Conservation (phyloP, 2,797 vertebrate species). For the Sciurus carolinensis region DNA sequence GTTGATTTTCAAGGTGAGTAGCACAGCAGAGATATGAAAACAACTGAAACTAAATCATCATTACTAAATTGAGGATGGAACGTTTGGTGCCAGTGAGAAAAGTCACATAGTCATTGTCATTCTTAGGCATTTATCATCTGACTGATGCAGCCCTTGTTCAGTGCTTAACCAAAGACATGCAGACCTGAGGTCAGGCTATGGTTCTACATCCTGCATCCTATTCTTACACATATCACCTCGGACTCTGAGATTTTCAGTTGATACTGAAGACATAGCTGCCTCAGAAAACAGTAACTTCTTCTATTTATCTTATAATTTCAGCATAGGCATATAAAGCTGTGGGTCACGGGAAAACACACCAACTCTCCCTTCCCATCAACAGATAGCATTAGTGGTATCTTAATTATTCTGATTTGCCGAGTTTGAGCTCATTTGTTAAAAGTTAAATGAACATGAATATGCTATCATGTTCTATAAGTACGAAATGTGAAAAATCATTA, state of each 20-base stretch:
- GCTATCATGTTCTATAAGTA: background rate
- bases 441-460: background rate
- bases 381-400: background rate
- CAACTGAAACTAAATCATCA: background rate
- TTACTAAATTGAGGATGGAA: background rate
- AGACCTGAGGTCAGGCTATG: too few relatives aligned
- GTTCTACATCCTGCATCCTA: background rate
- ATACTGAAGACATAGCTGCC: background rate
- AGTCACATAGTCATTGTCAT: background rate
- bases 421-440: background rate
- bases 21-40: background rate
- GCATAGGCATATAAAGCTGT: background rate
- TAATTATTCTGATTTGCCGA: conserved; percentile 20
- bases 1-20: background rate
- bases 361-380: background rate
- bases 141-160: background rate
- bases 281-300: background rate
- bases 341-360: background rate
- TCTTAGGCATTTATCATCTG: background rate
- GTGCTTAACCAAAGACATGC: background rate
- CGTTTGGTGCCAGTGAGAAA: background rate
- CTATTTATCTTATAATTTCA: conserved; percentile 3
- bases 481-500: conserved; percentile 5
- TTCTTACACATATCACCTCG: background rate
- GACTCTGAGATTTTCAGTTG: background rate